A percentile compares a stretch with the other conserved stretches of the same genome.
Evolutionary conservation across 35 echinoderm and acorn worm genomes (phyloP).

Genomic region (Lytechinus pictus): DNA sequence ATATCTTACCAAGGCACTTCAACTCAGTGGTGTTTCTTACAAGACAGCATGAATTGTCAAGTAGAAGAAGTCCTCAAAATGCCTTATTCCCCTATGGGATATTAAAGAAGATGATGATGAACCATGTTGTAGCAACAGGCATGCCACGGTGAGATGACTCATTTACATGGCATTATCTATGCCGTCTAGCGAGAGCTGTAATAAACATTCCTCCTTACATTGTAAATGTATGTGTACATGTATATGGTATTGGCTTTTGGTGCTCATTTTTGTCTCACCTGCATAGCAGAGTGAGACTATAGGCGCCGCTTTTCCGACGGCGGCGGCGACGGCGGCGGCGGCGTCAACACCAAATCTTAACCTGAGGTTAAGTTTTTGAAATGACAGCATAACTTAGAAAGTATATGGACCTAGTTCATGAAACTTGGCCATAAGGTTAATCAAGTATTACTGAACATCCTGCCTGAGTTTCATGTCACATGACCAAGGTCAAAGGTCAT

Average conservation of each 20-base stretch:
- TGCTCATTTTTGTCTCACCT: too few relatives aligned
- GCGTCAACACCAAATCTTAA: too few relatives aligned
- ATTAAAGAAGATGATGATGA: background rate
- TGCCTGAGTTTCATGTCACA: too few relatives aligned
- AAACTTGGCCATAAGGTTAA: too few relatives aligned
- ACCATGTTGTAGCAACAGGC: background rate
- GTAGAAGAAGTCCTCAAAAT: background rate
- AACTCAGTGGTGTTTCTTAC: background rate
- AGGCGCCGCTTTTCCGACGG: too few relatives aligned
- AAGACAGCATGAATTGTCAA: background rate
- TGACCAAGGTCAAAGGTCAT: too few relatives aligned
- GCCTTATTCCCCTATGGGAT: background rate
- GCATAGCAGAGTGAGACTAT: too few relatives aligned
- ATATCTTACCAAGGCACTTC: background rate
- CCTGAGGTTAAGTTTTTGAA: too few relatives aligned
- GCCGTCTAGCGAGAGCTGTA: background rate
- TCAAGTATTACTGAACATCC: too few relatives aligned
- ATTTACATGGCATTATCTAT: background rate
- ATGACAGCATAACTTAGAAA: too few relatives aligned
- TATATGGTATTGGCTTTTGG: background rate
- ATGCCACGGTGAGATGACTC: background rate
- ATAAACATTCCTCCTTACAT: background rate
- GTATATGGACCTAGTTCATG: too few relatives aligned
- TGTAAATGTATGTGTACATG: background rate
- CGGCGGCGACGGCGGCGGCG: too few relatives aligned